Evolutionary conservation across 2,113 vertebrate species (phyloP).

Genomic region (Hoplias malabaricus): DNA sequence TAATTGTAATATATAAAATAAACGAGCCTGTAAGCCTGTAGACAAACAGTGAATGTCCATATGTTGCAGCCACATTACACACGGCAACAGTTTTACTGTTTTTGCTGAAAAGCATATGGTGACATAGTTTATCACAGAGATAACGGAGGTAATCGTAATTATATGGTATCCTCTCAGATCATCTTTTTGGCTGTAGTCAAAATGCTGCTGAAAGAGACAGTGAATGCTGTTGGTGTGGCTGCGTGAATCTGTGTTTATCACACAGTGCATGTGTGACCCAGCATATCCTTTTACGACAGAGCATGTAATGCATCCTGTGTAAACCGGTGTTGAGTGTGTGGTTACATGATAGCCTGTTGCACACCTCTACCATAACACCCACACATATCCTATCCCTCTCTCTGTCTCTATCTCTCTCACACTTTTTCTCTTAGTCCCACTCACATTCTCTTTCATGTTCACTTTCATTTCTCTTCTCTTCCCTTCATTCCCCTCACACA

Average conservation of each 20-base stretch:
- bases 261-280: neutral
- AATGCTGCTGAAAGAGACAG: neutral
- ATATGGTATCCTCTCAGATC: neutral
- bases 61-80: too few species aligned
- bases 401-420: neutral
- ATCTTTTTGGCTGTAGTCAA: neutral
- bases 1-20: too few species aligned
- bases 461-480: conserved; percentile 24
- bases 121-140: too few species aligned
- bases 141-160: too few species aligned
- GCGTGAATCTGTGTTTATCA: conserved; percentile 18
- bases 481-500: conserved; percentile 26
- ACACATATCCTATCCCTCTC: conserved; percentile 46
- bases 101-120: too few species aligned
- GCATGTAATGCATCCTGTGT: conserved; percentile 42
- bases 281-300: conserved; percentile 28
- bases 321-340: conserved; percentile 29
- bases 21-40: too few species aligned
- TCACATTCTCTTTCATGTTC: conserved; percentile 37
- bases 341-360: conserved; percentile 24
- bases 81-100: too few species aligned
- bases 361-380: conserved; percentile 31
- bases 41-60: too few species aligned
- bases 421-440: conserved; percentile 17
- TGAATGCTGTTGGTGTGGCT: neutral